Base-by-base conservation (phyloP, 2,888 invertebrate species). In the Mechanitis messenoides region DNA sequence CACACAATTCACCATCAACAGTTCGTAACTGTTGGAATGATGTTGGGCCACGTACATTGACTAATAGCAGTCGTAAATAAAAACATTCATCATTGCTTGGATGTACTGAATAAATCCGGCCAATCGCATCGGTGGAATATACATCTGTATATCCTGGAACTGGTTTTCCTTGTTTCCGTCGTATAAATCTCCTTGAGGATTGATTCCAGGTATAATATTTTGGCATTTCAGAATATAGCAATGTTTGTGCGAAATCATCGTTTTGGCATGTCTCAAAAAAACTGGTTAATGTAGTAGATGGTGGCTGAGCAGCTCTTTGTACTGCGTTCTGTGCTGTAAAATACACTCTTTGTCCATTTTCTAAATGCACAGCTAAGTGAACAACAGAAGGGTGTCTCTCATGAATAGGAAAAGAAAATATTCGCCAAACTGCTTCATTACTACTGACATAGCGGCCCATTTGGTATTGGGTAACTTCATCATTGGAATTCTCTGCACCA, bases 181-280 rank as follows among this genome's bases (percentile, higher is more conserved):
- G 68, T 70, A 73, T 65, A 63, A 74, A 80, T 68, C 71, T 71
- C 63, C 74, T 78, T 61, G 68, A 67, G 57, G 72, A 74, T 68
- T 62, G 60, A 71, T 78, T 77, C 74, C 72, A 76, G 58, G 75
- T 79, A 58, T 64, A 77, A 72, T 75, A 77, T 53, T 60, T 58
- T 65, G 78, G 74, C 68, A 79, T 71, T 65, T 79, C 76, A 31
- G 71, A 69, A 68, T 78, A 78, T 33, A 78, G 67, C 69, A 77
- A 65, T 20, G 78, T 76, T 56, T 53, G 58, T 63, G 68, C 68
- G 58, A 69, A 71, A 59, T 61, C 60, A 73, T 68, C 61, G 60
- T 73, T 72, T 67, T 71, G 59, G 63, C 69, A 71, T 54, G 65
- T 63, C 59, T 57, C 58, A 59, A 68, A 68, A 59, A 68, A 62